Evolutionary conservation across 2,797 vertebrate species (phyloP).

Genomic region (Glossophaga mutica): DNA sequence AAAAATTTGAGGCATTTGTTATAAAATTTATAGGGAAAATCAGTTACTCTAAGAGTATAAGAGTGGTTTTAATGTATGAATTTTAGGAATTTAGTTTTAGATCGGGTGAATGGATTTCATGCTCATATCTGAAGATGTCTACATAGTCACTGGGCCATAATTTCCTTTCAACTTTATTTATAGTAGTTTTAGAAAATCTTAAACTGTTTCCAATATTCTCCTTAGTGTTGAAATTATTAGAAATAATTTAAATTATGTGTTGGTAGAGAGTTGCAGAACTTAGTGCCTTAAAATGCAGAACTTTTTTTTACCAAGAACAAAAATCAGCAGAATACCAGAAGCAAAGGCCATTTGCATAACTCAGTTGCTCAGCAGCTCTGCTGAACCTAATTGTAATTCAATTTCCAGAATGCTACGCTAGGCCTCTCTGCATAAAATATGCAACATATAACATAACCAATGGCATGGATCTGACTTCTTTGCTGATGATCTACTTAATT

Average conservation of each 20-base stretch:
- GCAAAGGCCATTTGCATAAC: conserved; percentile 64
- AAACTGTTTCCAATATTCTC: not conserved
- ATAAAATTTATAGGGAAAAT: conserved; percentile 2
- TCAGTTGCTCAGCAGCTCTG: conserved; percentile 56
- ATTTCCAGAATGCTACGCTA: conserved; percentile 32
- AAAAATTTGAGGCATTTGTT: conserved; percentile 2
- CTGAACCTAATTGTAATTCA: conserved; percentile 73
- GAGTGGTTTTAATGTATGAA: not conserved
- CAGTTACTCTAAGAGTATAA: not conserved
- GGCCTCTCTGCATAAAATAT: conserved; percentile 60
- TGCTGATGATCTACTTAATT: conserved; percentile 34
- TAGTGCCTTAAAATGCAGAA: conserved; percentile 29
- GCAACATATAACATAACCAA: conserved; percentile 52
- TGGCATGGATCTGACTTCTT: conserved; percentile 49
- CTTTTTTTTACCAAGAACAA: conserved; percentile 60
- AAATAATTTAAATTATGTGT: conserved; percentile 29
- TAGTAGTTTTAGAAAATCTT: conserved; percentile 35
- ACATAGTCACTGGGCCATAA: not conserved
- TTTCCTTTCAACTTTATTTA: conserved; percentile 53
- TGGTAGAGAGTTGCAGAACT: conserved; percentile 30
- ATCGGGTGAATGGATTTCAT: not conserved
- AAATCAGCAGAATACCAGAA: conserved; percentile 64
- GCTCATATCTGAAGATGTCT: not conserved
- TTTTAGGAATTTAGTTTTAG: conserved; percentile 47
- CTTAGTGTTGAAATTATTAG: not conserved